A percentile compares a stretch with the other conserved stretches of the same genome.
phyloP scores from a whole-genome alignment of 2,113 vertebrate genomes.

The Psammodynastes pulverulentus region DNA sequence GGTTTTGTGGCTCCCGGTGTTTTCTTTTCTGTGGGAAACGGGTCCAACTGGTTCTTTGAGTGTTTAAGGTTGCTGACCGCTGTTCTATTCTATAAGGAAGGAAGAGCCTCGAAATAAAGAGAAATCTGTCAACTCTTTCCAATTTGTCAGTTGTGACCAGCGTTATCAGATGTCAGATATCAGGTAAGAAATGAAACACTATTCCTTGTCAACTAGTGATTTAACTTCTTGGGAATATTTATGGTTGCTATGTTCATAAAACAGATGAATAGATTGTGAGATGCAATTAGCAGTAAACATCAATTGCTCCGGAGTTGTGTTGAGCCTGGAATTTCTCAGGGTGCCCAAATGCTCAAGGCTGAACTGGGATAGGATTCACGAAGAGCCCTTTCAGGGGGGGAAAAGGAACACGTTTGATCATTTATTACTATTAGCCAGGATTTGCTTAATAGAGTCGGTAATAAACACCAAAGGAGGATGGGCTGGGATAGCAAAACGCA shows the following conservation, averaged over 20 bases:
- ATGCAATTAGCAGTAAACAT: background rate
- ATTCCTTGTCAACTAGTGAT: background rate
- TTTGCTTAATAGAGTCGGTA: background rate
- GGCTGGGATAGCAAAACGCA: background rate
- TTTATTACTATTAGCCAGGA: background rate
- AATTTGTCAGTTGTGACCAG: background rate
- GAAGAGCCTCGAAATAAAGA: background rate
- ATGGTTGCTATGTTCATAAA: background rate
- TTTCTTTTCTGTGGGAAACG: too few species aligned
- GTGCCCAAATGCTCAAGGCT: background rate
- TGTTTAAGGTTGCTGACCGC: too few species aligned
- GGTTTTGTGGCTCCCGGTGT: too few species aligned
- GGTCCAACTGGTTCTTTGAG: too few species aligned
- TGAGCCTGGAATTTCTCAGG: background rate
- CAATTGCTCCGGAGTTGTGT: background rate
- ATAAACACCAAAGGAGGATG: background rate
- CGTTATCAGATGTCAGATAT: background rate
- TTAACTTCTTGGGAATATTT: background rate
- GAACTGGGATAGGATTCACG: background rate
- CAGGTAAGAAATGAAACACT: background rate
- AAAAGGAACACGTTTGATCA: background rate
- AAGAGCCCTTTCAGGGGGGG: too few species aligned
- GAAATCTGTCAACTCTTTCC: background rate
- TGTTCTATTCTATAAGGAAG: too few species aligned
- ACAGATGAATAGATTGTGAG: background rate